Evolutionary conservation across 2,113 vertebrate species (phyloP), one percentile per base, ranked within the genome.

Genomic region (Nannobrachium achirus): DNA sequence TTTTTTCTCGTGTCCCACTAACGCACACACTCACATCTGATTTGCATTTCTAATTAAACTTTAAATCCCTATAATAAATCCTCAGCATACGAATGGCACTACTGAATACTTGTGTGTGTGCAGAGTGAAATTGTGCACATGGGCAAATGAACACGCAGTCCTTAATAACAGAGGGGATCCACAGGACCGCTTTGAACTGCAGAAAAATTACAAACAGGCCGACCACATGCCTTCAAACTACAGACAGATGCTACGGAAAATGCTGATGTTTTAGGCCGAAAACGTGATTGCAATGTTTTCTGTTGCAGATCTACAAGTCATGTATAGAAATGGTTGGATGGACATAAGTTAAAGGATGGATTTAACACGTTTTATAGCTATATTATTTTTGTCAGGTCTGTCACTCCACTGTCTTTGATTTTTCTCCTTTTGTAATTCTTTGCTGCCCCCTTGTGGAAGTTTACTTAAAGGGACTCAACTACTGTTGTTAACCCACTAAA

Each of bases 401-500:
- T 4, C 14, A 11, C 8, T 8, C 18, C 18, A 5, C 6, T n/a
- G 33, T 20, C 33, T 33, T n/a, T 19, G 19, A 13, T 39, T 20
- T 56, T 68, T 78, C 69, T 44, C 44, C 69, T 74, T 65, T 63
- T 66, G 64, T 67, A 46, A 49, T 48, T 58, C 58, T 86, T 60
- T 89, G 84, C 84, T 89, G 84, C 84, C 86, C 74, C 64, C 84
- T 89, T 67, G 66, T 79, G 87, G 70, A 61, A 78, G 1, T 25
- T 71, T 59, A 45, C 25, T 56, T 11, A 9, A n/a, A 33, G 18
- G 16, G 50, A 53, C 48, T 50, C 8, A 62, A 42, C 49, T 61
- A 16, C n/a, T 16, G 49, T 50, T 82, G 41, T 57, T 60, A 53
- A 44, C 10, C 14, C 69, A 41, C 49, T 13, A 60, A 51, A 14